These are phyloP conservation scores for Atta colombica DNA, from an alignment of 1,140 invertebrate species.

Conservation along the genomic window DNA sequence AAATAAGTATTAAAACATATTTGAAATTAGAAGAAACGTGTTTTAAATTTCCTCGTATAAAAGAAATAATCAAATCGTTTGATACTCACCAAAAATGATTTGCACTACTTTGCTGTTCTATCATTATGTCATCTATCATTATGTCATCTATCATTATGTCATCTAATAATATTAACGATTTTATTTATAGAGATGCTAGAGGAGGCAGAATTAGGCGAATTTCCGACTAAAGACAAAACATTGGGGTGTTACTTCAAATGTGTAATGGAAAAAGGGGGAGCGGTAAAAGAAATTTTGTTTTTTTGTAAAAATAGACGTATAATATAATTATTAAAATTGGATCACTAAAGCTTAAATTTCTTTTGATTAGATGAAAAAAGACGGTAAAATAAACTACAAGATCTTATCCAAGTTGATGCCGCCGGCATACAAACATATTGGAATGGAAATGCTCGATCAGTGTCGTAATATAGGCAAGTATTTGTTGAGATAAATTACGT, in stretches of 20 bases:
- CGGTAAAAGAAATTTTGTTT: conserved; percentile 59
- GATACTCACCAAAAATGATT: neutral
- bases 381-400: conserved; percentile 82
- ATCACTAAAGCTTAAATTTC: neutral
- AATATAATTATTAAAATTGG: conserved; percentile 26
- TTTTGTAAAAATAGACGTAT: neutral
- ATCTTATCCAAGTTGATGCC: conserved; percentile 79
- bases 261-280: conserved; percentile 76
- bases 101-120: neutral
- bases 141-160: neutral
- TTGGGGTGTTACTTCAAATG: conserved; percentile 85
- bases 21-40: too few species aligned
- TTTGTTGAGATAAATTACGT: conserved; percentile 1
- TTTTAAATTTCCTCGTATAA: neutral
- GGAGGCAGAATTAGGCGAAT: conserved; percentile 63
- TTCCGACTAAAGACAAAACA: conserved; percentile 61
- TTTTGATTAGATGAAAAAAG: conserved; percentile 71
- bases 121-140: too few species aligned
- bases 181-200: conserved; percentile 64
- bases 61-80: neutral
- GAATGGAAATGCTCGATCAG: conserved; percentile 72
- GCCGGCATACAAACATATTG: conserved; percentile 69
- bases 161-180: conserved; percentile 13
- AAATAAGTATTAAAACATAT: too few species aligned
- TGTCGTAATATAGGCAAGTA: conserved; percentile 78